Evolutionary conservation across 2,888 invertebrate species (phyloP).

Genomic region (Epinotia bilunana): DNA sequence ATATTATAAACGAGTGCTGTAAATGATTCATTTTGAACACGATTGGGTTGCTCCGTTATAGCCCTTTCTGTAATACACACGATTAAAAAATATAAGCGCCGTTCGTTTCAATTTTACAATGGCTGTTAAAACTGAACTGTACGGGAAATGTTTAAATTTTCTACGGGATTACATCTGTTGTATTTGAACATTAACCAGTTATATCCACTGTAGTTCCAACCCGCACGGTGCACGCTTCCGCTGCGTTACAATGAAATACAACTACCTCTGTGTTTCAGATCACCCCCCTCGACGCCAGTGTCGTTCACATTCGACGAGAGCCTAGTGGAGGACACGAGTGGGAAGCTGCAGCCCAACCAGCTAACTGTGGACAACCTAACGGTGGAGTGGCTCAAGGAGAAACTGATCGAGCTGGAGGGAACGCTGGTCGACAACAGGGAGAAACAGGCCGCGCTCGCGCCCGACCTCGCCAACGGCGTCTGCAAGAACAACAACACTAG

Average conservation of each 20-base stretch:
- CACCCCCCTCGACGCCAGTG: slow-evolving; percentile 90
- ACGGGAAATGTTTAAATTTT: too few relatives aligned
- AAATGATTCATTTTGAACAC: too few relatives aligned
- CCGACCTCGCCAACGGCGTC: slow-evolving; percentile 80
- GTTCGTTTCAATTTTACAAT: too few relatives aligned
- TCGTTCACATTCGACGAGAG: slow-evolving; percentile 94
- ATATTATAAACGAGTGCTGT: too few relatives aligned
- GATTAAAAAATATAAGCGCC: too few relatives aligned
- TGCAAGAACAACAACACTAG: slow-evolving; percentile 79
- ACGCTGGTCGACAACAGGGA: slow-evolving; percentile 92
- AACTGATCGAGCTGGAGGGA: slow-evolving; percentile 90
- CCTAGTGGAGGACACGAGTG: slow-evolving; percentile 94
- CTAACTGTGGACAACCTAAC: slow-evolving; percentile 97
- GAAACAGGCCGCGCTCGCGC: slow-evolving; percentile 85
- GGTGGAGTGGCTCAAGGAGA: slow-evolving; percentile 93
- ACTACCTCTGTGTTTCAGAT: slow-evolving; percentile 80
- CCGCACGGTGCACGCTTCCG: not conserved
- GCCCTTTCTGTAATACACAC: too few relatives aligned
- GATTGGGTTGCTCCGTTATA: too few relatives aligned
- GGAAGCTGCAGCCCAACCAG: slow-evolving; percentile 93
- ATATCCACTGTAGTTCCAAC: not conserved
- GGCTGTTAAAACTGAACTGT: too few relatives aligned
- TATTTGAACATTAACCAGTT: too few relatives aligned
- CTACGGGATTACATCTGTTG: too few relatives aligned
- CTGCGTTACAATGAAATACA: not conserved